Evolutionary conservation across 2,888 invertebrate genomes (phyloP).

Genomic region (Heliothis peltigera): DNA sequence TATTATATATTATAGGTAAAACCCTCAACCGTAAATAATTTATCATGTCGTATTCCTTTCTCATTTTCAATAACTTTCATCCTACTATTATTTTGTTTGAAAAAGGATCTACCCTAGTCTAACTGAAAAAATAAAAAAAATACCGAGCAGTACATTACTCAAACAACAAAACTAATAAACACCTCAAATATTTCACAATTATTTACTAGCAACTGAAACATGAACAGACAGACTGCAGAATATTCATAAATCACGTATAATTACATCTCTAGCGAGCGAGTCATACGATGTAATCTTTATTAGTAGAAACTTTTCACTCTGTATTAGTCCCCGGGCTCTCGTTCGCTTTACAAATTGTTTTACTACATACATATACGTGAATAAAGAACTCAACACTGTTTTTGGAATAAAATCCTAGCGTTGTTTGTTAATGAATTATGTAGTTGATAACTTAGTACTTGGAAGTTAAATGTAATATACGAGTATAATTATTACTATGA

Average conservation of each 20-base stretch:
- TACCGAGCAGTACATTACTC: background rate
- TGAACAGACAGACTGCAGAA: constrained; percentile 36
- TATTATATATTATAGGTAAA: no score
- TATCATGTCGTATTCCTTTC: no score
- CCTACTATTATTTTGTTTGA: no score
- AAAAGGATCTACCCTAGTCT: no score
- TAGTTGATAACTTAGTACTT: background rate
- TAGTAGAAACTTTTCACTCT: constrained; percentile 73
- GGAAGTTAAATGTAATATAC: no score
- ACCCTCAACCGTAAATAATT: no score
- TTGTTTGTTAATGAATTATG: background rate
- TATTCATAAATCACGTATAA: constrained; percentile 49
- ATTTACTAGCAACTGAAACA: constrained; percentile 14
- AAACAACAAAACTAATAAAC: background rate
- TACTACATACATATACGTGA: constrained; percentile 59
- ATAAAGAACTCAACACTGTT: constrained; percentile 18
- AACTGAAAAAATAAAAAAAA: no score
- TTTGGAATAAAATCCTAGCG: constrained; percentile 21
- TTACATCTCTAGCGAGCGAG: constrained; percentile 58
- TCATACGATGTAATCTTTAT: constrained; percentile 70
- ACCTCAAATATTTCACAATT: constrained; percentile 9
- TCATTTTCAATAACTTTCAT: no score
- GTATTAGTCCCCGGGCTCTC: constrained; percentile 72
- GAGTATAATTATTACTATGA: no score
- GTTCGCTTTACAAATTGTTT: constrained; percentile 72